Evolutionary conservation across 2,797 vertebrate genomes (phyloP).

Genomic region (Takifugu ocellatus): DNA sequence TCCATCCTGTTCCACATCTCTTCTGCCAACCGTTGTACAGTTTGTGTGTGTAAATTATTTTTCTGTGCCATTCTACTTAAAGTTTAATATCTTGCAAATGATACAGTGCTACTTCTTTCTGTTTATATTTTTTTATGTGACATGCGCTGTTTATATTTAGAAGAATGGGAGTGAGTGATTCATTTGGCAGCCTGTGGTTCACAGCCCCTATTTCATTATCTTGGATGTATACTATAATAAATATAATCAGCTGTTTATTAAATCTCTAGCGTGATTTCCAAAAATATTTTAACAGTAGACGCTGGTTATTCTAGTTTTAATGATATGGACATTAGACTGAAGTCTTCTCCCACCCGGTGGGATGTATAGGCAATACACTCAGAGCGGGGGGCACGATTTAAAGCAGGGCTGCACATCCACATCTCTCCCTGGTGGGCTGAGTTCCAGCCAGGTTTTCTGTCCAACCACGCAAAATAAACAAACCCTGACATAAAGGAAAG

Average conservation of each 20-base stretch:
- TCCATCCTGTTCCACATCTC: constrained; percentile 38
- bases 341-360: too few relatives aligned
- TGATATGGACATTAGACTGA: not conserved
- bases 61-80: constrained; percentile 79
- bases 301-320: not conserved
- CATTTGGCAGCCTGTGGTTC: constrained; percentile 69
- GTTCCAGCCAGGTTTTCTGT: too few relatives aligned
- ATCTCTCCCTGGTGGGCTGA: too few relatives aligned
- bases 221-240: constrained; percentile 74
- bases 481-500: too few relatives aligned
- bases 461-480: too few relatives aligned
- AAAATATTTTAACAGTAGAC: constrained; percentile 9
- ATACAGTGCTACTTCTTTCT: constrained; percentile 73
- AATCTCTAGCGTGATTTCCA: constrained; percentile 72
- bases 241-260: constrained; percentile 79
- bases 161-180: constrained; percentile 68
- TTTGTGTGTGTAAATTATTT: constrained; percentile 85
- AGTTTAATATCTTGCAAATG: constrained; percentile 80
- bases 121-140: constrained; percentile 79
- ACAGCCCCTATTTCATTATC: constrained; percentile 71
- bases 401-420: too few relatives aligned
- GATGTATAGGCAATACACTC: too few relatives aligned
- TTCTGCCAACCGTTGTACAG: constrained; percentile 80
- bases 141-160: constrained; percentile 76
- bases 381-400: too few relatives aligned